Evolutionary conservation across 2,888 invertebrate species (phyloP).

Genomic region (Troglohyphantes excavatus): DNA sequence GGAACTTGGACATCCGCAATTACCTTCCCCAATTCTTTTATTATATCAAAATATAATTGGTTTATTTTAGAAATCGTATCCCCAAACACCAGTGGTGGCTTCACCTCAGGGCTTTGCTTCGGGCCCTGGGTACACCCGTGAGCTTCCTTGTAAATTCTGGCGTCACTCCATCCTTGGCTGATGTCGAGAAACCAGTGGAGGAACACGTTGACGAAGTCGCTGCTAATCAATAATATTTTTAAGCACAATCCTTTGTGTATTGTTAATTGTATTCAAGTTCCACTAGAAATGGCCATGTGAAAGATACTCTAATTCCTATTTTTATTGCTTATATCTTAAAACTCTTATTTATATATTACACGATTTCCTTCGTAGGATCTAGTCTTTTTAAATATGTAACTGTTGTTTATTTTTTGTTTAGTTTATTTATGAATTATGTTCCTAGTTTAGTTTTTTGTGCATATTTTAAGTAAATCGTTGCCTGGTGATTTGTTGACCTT

Average conservation of each 20-base stretch:
- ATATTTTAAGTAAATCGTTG: neutral
- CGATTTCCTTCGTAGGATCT: neutral
- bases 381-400: neutral
- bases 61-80: constrained; percentile 79
- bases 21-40: too few species aligned
- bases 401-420: neutral
- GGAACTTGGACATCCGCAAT: too few species aligned
- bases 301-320: too few species aligned
- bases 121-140: constrained; percentile 79
- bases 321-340: neutral
- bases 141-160: constrained; percentile 73
- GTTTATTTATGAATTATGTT: too few species aligned
- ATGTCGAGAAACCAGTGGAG: constrained; percentile 72
- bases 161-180: constrained; percentile 65
- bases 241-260: neutral
- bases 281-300: too few species aligned
- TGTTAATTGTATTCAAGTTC: neutral
- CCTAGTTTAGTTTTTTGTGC: neutral
- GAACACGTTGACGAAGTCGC: constrained; percentile 77
- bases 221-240: constrained; percentile 55
- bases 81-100: constrained; percentile 80
- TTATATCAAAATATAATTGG: constrained; percentile 3
- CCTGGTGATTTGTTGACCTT: constrained; percentile 1
- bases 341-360: neutral
- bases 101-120: constrained; percentile 79